These are phyloP conservation scores for Syncerus caffer DNA, from an alignment of 2,797 vertebrate species.

Conservation along the genomic window DNA sequence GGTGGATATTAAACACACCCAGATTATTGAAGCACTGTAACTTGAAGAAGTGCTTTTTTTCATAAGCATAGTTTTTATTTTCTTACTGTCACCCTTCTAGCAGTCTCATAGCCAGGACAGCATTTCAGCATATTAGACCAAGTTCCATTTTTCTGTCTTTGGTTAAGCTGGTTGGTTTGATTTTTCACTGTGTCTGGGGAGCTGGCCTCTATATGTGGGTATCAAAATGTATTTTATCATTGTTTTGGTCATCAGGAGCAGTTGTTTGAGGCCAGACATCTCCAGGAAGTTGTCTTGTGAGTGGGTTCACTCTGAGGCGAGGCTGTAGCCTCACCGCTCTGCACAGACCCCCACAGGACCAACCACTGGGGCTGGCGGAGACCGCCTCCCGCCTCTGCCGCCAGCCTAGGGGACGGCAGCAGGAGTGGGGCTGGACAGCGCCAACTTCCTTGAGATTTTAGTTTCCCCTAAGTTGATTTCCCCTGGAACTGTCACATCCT, in stretches of 20 bases:
- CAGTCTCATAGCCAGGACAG: conserved; percentile 39
- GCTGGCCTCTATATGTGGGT: conserved; percentile 64
- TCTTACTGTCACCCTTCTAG: conserved; percentile 24
- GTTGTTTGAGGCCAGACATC: background rate
- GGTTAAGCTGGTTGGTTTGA: background rate
- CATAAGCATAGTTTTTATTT: background rate
- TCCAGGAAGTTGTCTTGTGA: background rate
- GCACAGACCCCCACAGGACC: background rate
- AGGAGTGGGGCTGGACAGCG: too few relatives aligned
- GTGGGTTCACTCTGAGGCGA: background rate
- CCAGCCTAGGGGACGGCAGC: background rate
- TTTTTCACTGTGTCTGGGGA: conserved; percentile 40
- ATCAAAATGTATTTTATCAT: background rate
- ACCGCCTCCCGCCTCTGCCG: rapidly evolving
- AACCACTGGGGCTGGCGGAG: background rate
- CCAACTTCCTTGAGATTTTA: background rate
- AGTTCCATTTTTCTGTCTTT: conserved; percentile 42
- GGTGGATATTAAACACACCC: background rate
- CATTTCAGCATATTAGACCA: conserved; percentile 19
- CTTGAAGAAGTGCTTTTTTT: background rate
- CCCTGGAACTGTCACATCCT: background rate
- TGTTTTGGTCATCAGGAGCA: background rate
- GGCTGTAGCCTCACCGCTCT: rapidly evolving
- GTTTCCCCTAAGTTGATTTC: background rate
- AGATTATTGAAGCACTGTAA: background rate